Percentiles rank a stretch among this genome's conserved stretches.
phyloP scores from a whole-genome alignment of 2,888 invertebrate genomes.

The Frankliniella intonsa region DNA sequence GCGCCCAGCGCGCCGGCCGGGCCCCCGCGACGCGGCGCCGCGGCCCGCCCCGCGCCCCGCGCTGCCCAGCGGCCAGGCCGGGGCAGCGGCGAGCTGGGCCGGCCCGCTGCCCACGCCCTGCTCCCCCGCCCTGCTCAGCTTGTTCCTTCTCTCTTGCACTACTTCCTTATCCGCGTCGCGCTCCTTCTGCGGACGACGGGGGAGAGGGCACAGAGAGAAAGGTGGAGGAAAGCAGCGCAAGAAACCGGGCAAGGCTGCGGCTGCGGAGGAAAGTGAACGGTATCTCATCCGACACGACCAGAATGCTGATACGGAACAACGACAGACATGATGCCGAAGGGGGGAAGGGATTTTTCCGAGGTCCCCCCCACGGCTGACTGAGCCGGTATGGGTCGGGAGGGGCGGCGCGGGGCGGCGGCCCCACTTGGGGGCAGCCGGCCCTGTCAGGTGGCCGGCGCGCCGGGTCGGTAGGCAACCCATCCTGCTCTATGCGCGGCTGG shows the following conservation, averaged over 20 bases:
- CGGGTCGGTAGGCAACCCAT: neutral
- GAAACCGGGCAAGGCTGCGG: neutral
- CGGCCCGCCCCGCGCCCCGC: neutral
- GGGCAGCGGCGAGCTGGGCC: neutral
- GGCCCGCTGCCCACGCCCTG: neutral
- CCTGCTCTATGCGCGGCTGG: neutral
- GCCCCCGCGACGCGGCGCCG: neutral
- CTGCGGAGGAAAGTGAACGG: neutral
- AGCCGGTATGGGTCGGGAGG: neutral
- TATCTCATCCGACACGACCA: constrained; percentile 16
- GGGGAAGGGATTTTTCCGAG: neutral
- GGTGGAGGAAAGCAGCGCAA: too few species aligned
- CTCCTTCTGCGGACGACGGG: neutral
- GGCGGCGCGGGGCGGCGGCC: neutral
- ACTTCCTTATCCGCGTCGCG: neutral
- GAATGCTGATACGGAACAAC: constrained; percentile 15
- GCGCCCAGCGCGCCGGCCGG: neutral
- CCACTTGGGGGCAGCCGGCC: neutral
- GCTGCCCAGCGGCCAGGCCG: neutral
- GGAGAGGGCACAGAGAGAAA: neutral
- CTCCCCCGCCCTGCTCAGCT: neutral
- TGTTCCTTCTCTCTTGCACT: neutral
- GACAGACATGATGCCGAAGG: neutral
- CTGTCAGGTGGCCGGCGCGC: neutral
- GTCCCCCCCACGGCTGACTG: neutral